Conservation (phyloP, 2,113 vertebrate species). For the Centropus bengalensis region DNA sequence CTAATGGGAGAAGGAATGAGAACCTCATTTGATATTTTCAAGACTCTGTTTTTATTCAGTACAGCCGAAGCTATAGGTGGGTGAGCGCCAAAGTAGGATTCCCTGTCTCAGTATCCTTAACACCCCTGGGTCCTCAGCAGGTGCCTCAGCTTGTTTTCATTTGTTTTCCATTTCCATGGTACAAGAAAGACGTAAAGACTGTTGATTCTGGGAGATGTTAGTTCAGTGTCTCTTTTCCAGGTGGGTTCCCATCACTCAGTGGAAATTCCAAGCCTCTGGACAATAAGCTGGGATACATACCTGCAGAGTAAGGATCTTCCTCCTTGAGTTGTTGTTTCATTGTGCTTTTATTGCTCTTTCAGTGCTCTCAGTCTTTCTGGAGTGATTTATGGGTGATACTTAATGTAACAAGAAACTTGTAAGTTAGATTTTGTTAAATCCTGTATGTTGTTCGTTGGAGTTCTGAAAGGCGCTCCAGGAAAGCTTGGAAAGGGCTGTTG, state of each 20-base stretch:
- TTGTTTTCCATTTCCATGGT: no score
- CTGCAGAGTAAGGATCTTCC: slow-evolving; percentile 68
- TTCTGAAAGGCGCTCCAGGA: no score
- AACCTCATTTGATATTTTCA: neutral
- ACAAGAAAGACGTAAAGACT: fast-evolving
- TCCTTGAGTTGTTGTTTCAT: neutral
- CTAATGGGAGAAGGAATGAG: neutral
- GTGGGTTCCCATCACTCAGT: slow-evolving; percentile 4
- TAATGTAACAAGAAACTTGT: fast-evolving
- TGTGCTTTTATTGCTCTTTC: neutral
- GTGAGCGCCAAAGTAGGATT: neutral
- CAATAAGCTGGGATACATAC: slow-evolving; percentile 70
- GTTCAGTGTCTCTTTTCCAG: slow-evolving; percentile 22
- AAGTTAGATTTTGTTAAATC: neutral
- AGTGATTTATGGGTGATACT: neutral
- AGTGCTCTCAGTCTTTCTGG: neutral
- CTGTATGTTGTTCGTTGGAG: neutral
- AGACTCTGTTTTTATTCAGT: no score
- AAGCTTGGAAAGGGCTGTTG: no score
- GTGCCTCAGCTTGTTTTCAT: neutral
- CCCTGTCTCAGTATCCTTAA: neutral
- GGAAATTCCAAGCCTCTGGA: slow-evolving; percentile 12
- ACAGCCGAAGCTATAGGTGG: no score
- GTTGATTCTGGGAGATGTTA: fast-evolving
- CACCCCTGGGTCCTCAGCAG: fast-evolving